These are phyloP conservation scores for Ginglymostoma cirratum DNA, from an alignment of 2,113 vertebrate species.

Conservation along the genomic window DNA sequence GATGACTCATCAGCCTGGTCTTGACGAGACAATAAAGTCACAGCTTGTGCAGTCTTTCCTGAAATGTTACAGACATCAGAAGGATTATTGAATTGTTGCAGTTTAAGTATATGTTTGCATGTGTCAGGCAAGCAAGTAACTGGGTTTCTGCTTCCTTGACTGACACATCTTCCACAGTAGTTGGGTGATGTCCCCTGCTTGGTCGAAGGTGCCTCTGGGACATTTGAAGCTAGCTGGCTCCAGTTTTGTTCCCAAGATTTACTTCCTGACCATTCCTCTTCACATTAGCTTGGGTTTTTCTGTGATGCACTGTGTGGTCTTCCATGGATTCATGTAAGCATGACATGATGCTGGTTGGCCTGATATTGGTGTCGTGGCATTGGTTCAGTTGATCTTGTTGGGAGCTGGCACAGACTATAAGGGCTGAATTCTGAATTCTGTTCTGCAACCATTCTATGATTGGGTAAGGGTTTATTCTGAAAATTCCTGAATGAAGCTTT, in stretches of 20 bases:
- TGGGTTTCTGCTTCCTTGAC: not conserved
- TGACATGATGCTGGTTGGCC: not conserved
- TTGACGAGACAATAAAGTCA: no score
- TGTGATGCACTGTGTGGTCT: not conserved
- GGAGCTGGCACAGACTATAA: not conserved
- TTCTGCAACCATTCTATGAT: not conserved
- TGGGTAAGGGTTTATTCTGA: not conserved
- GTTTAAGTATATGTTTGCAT: not conserved
- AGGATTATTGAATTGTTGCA: not conserved
- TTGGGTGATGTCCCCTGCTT: not conserved
- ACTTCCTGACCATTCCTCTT: not conserved
- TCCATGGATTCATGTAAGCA: not conserved
- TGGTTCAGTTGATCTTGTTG: not conserved
- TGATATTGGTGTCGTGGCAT: not conserved
- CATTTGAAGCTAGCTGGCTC: not conserved
- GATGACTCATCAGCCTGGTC: no score
- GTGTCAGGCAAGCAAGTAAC: not conserved
- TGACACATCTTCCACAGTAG: not conserved
- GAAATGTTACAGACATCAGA: no score
- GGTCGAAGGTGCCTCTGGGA: not conserved
- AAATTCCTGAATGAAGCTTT: not conserved
- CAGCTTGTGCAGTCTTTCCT: no score
- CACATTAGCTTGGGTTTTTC: not conserved
- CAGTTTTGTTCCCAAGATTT: no score
- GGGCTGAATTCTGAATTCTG: not conserved